Base-by-base conservation (phyloP, 2,888 invertebrate species). In the Laspeyria flexula region DNA sequence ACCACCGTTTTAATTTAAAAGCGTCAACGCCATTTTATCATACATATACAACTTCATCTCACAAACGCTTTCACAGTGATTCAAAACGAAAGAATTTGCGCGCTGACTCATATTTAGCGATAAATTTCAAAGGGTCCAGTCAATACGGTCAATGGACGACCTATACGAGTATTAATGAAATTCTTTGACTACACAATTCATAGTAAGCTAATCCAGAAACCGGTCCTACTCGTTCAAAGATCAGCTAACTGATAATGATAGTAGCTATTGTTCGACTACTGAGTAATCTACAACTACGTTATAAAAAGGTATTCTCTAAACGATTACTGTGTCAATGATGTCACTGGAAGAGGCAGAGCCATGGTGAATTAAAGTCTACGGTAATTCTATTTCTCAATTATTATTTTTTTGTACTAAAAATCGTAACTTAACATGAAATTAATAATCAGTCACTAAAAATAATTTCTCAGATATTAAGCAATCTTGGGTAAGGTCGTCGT, bases 11-110 rank as follows among this genome's bases (percentile, higher is more conserved):
- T 18, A 3, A 18, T 18, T 18, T 18, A 25, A 7, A n/a, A n/a
- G 7, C 7, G 11, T 9, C 3, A 11, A 30, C 18, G 7, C 1
- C 9, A 5, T 18, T 41, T 43, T 53, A 40, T 37, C 38, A 55
- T 43, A 30, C 44, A 30, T 34, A 53, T 41, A 47, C 47, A n/a
- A n/a, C 40, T 35, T 37, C 46, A 51, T 56, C 55, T 64, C 27
- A 10, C 30, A 49, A 44, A 58, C 56, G 57, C 51, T 60, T 55
- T 40, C 34, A 9, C 43, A 47, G 43, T 84, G 85, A 86, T 77
- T 87, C 86, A 87, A 83, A 81, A 76, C 78, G 73, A 77, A 82
- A 76, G 74, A 77, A 86, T 85, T 81, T 76, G 72, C 58, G 45
- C 51, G 53, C 64, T 88, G 87, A 88, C 56, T 88, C 88, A 87